Evolutionary conservation across 2,797 vertebrate species (phyloP).

Genomic region (Cossypha dichroa): DNA sequence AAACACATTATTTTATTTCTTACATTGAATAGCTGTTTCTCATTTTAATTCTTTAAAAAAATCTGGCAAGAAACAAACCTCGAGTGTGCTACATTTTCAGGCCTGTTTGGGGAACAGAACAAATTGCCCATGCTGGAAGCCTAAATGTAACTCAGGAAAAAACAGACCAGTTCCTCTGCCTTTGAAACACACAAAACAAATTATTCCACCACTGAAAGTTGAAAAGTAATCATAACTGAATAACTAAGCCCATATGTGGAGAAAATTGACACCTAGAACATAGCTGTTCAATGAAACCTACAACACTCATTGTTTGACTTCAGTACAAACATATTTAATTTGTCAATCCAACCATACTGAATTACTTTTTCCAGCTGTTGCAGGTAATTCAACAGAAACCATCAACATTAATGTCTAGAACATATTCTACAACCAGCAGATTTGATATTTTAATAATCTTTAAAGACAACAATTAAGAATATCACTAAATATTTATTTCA

Average conservation of each 20-base stretch:
- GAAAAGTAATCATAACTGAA: background rate
- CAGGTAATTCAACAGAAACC: background rate
- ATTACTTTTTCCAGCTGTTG: background rate
- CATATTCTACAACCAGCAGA: background rate
- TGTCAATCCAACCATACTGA: conserved; percentile 1
- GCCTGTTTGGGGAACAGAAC: background rate
- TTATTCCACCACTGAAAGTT: background rate
- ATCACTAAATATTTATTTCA: background rate
- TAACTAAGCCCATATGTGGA: background rate
- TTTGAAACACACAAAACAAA: background rate
- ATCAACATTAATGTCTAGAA: background rate
- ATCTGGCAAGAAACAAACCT: background rate
- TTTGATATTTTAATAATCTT: conserved; percentile 19
- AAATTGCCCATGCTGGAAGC: background rate
- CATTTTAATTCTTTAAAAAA: background rate
- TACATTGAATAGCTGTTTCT: background rate
- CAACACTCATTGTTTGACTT: background rate
- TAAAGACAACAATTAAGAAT: conserved; percentile 13
- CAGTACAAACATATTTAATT: background rate
- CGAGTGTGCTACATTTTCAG: background rate
- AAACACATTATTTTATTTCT: background rate
- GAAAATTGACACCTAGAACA: background rate
- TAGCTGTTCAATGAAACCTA: background rate
- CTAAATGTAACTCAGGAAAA: background rate
- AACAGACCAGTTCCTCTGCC: background rate